Evolutionary conservation across 1,140 invertebrate species (phyloP), one percentile per base, ranked within the genome.

Genomic region (Rhopalosiphum padi): DNA sequence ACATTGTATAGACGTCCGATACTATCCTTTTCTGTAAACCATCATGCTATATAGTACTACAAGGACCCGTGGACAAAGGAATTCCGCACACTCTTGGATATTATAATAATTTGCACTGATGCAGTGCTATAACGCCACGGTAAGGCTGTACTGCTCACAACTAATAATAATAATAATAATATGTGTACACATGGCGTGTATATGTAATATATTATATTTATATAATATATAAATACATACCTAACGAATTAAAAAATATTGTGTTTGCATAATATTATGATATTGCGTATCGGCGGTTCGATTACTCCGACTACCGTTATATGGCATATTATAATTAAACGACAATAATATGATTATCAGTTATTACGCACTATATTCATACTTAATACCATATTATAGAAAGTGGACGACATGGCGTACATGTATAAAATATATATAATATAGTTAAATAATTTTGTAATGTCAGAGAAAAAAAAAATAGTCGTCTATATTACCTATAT

Each of bases 221-320:
- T 85, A 23, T 86, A 15, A 41, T 35, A 41, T 35, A 86, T 46
- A 43, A 0, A 43, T 85, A 46, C 23, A 86, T 43, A 68, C 7
- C 11, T 15, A 21, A 77, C 15, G 60, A 77, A 77, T 77, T 77
- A 18, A 77, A 77, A n/a, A 60, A 68, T 77, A n/a, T 77, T 18
- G 60, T 77, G 30, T 77, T 77, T 77, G 60, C 30, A 77, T 77
- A 77, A 77, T 77, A n/a, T 68, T 68, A 68, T 68, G 60, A 68
- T 68, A 68, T 68, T 68, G 11, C 60, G 60, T 15, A 77, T 77
- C 60, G 11, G 30, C 60, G 60, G 30, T 77, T n/a, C 60, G n/a
- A 18, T 77, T n/a, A 77, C 60, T 15, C 55, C 9, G 30, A 77
- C 60, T 77, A 77, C 60, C n/a, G 60, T 77, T 77, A 77, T n/a